Conservation (phyloP, 2,113 vertebrate species). For the Elanus axillaris region DNA sequence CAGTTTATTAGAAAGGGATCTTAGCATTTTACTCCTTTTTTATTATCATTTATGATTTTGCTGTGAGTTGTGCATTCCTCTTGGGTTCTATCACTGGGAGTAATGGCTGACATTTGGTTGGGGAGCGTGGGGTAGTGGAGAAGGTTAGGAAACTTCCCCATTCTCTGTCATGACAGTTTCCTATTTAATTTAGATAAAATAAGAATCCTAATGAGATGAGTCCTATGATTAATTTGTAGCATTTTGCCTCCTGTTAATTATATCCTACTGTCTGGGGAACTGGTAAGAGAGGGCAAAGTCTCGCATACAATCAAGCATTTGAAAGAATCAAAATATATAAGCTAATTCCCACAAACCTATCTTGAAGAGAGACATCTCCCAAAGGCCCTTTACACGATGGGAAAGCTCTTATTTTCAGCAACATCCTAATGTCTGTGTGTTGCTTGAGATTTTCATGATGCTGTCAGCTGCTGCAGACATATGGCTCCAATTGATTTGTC, state of each 20-base stretch:
- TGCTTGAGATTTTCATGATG: slow-evolving; percentile 37
- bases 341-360: background rate
- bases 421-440: background rate
- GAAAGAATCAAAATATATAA: slow-evolving; percentile 18
- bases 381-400: background rate
- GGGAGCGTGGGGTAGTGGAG: background rate
- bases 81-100: background rate
- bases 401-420: slow-evolving; percentile 27
- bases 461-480: slow-evolving; percentile 59
- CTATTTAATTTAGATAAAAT: background rate
- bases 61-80: background rate
- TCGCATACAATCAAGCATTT: background rate
- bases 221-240: slow-evolving; percentile 41
- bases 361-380: slow-evolving; percentile 3
- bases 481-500: slow-evolving; percentile 67
- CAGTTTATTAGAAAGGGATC: background rate
- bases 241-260: slow-evolving; percentile 40
- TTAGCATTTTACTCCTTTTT: background rate
- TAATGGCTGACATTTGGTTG: background rate
- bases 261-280: background rate
- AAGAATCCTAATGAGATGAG: slow-evolving; percentile 7
- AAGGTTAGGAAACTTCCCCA: background rate
- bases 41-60: background rate
- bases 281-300: background rate
- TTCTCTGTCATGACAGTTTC: background rate